A percentile compares a stretch with the other conserved stretches of the same genome.
Evolutionary conservation across 2,113 vertebrate genomes (phyloP).

Genomic region (Jacana jacana): DNA sequence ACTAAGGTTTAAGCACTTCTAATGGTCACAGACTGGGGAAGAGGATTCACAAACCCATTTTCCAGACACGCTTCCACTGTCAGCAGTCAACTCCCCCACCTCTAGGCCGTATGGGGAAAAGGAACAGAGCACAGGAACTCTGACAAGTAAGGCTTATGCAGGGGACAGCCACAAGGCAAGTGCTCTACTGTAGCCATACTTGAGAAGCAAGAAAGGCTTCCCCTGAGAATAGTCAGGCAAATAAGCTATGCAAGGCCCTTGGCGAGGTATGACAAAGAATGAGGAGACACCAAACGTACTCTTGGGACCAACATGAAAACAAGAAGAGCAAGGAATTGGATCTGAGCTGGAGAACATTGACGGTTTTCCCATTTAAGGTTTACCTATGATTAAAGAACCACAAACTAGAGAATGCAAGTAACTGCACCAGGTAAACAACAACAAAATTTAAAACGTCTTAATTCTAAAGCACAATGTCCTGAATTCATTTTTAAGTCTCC

Average conservation of each 20-base stretch:
- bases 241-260: neutral
- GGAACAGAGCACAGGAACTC: neutral
- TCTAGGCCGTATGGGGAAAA: neutral
- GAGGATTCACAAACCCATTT: neutral
- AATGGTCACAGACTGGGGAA: neutral
- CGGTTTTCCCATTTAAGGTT: neutral
- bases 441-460: no score
- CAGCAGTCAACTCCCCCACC: neutral
- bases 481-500: neutral
- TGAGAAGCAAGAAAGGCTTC: neutral
- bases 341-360: neutral
- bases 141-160: neutral
- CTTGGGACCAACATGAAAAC: neutral
- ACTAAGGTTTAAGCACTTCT: neutral
- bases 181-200: neutral
- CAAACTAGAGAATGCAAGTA: neutral
- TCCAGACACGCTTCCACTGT: neutral
- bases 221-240: neutral
- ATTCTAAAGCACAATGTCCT: neutral
- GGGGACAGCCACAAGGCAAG: neutral
- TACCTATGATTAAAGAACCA: neutral
- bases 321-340: neutral
- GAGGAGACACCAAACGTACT: neutral
- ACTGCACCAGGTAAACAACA: neutral
- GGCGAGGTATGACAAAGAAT: neutral